Evolutionary conservation across 2,888 invertebrate genomes (phyloP).

Genomic region (Parthenolecanium corni): DNA sequence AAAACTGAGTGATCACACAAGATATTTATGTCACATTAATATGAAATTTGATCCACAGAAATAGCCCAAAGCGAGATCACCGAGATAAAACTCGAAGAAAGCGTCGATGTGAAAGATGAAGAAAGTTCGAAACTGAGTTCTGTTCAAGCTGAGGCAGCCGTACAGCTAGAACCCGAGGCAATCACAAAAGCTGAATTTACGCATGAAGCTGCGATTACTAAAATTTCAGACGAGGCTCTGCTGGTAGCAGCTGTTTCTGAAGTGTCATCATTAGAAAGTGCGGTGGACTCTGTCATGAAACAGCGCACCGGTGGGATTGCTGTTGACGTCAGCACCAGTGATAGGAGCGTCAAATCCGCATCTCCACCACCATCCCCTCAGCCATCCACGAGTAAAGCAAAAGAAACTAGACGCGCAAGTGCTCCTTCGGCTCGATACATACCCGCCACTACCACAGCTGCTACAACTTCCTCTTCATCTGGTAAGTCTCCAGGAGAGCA

Average conservation of each 20-base stretch:
- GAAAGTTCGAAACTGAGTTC: slow-evolving; percentile 24
- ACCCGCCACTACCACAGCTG: background rate
- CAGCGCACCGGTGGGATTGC: slow-evolving; percentile 42
- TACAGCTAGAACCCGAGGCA: background rate
- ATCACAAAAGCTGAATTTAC: background rate
- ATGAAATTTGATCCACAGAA: slow-evolving; percentile 3
- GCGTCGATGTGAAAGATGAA: background rate
- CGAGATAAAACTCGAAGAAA: background rate
- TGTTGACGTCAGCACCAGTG: slow-evolving; percentile 25
- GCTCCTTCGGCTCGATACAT: too few relatives aligned
- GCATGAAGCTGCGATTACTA: background rate
- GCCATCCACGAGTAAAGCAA: too few relatives aligned
- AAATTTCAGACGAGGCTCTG: slow-evolving; percentile 34
- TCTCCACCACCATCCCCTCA: too few relatives aligned
- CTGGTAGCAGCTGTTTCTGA: slow-evolving; percentile 55
- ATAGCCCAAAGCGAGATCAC: background rate
- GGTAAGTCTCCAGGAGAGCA: slow-evolving; percentile 14
- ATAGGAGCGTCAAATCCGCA: too few relatives aligned
- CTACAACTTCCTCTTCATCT: background rate
- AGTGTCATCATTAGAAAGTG: slow-evolving; percentile 54
- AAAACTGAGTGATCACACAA: too few relatives aligned
- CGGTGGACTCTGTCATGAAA: slow-evolving; percentile 55
- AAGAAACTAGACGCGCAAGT: too few relatives aligned
- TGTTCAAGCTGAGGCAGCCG: slow-evolving; percentile 17
- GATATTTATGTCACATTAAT: too few relatives aligned